Evolutionary conservation across 1,140 invertebrate species (phyloP).

Genomic region (Nasonia giraulti): DNA sequence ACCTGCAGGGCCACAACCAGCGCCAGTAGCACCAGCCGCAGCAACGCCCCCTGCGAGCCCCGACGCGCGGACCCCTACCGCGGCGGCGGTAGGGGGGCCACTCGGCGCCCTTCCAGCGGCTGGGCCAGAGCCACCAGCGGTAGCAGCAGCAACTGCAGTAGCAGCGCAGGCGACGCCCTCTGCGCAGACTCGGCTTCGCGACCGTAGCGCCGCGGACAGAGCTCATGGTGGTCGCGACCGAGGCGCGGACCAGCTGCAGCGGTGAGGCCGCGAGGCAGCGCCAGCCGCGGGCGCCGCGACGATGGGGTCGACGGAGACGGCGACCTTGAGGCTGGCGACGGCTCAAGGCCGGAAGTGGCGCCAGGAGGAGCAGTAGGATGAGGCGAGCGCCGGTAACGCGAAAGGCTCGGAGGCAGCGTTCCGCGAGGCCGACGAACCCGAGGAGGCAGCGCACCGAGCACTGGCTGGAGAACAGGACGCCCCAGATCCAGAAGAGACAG

Average conservation of each 20-base stretch:
- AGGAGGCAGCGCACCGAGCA: constrained; percentile 35
- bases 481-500: constrained; percentile 57
- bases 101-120: constrained; percentile 34
- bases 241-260: not conserved
- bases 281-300: not conserved
- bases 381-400: not conserved
- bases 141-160: constrained; percentile 33
- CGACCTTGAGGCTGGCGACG: not conserved
- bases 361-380: not conserved
- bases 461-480: constrained; percentile 47
- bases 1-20: constrained; percentile 54
- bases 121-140: constrained; percentile 45
- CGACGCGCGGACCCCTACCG: not conserved
- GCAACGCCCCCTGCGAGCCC: constrained; percentile 9
- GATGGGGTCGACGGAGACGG: not conserved
- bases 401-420: constrained; percentile 3
- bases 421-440: not conserved
- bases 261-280: not conserved
- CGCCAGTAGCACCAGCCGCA: constrained; percentile 48
- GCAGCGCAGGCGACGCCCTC: not conserved
- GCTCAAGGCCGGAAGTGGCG: not conserved
- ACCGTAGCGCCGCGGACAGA: not conserved
- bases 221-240: too few relatives aligned
- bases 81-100: not conserved
- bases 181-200: not conserved